These are phyloP conservation scores for Paraplagusia blochii DNA, from an alignment of 2,113 vertebrate species.

Conservation along the genomic window DNA sequence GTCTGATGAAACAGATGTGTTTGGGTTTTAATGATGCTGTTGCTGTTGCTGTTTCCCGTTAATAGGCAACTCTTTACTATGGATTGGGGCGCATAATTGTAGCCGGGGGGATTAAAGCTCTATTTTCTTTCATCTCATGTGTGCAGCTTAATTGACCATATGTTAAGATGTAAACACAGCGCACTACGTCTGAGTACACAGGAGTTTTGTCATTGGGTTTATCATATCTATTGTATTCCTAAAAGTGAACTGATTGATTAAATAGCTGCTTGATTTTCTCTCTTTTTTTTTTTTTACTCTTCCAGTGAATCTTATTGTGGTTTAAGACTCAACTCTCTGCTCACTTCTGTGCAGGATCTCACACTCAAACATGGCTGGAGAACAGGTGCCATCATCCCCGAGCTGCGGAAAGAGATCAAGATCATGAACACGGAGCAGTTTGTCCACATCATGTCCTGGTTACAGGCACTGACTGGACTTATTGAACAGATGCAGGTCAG, in stretches of 20 bases:
- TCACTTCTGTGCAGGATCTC: conserved; percentile 80
- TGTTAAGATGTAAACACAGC: background rate
- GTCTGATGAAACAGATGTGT: background rate
- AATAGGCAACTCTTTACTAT: background rate
- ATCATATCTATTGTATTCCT: too few species aligned
- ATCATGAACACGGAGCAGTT: conserved; percentile 96
- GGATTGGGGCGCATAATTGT: background rate
- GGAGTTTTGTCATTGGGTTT: background rate
- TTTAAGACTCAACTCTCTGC: background rate
- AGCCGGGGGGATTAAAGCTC: background rate
- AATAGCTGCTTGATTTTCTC: background rate
- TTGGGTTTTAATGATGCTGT: conserved; percentile 5
- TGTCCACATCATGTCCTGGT: conserved; percentile 89
- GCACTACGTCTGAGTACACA: background rate
- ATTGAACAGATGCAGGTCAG: conserved; percentile 96
- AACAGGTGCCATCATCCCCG: conserved; percentile 95
- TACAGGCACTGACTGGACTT: conserved; percentile 90
- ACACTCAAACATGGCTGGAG: conserved; percentile 98
- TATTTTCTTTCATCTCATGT: conserved; percentile 1
- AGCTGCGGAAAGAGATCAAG: conserved; percentile 90
- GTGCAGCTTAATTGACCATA: background rate
- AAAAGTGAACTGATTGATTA: background rate
- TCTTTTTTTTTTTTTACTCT: background rate
- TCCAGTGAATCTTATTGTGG: too few species aligned
- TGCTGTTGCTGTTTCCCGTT: background rate